These are phyloP conservation scores for Tachina fera DNA, from an alignment of 2,888 invertebrate species.

Conservation along the genomic window DNA sequence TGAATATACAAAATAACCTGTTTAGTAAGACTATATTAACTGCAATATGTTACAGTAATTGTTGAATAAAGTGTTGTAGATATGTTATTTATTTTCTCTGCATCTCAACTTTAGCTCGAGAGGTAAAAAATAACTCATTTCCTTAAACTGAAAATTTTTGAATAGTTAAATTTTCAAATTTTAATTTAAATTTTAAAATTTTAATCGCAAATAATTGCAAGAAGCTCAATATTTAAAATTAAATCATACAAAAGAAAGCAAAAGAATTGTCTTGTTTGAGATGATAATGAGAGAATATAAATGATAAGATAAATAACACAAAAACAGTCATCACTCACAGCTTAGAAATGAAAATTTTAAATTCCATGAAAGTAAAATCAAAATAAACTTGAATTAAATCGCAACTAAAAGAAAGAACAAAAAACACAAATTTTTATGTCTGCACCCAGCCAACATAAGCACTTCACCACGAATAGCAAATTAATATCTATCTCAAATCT, in stretches of 20 bases:
- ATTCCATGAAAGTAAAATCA: conserved; percentile 51
- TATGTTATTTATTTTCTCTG: no score
- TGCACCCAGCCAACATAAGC: neutral
- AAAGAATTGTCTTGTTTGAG: neutral
- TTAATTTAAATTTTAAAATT: neutral
- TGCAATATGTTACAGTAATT: no score
- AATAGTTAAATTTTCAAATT: no score
- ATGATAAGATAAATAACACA: neutral
- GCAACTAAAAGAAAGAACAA: conserved; percentile 2
- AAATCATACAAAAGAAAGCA: conserved; percentile 7
- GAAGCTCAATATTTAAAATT: neutral
- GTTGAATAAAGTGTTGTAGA: no score
- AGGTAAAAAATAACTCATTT: no score
- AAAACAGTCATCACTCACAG: conserved; percentile 14
- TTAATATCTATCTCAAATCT: neutral
- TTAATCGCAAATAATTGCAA: neutral
- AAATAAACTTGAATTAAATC: conserved; percentile 52
- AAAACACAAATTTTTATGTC: neutral
- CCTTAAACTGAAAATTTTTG: no score
- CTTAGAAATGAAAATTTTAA: conserved; percentile 17
- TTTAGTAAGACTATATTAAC: no score
- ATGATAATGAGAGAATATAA: neutral
- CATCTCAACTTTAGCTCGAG: no score
- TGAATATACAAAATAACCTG: no score
- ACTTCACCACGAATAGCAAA: neutral